phyloP scores from a whole-genome alignment of 2,888 invertebrate genomes.

The Drosophila incognita region DNA sequence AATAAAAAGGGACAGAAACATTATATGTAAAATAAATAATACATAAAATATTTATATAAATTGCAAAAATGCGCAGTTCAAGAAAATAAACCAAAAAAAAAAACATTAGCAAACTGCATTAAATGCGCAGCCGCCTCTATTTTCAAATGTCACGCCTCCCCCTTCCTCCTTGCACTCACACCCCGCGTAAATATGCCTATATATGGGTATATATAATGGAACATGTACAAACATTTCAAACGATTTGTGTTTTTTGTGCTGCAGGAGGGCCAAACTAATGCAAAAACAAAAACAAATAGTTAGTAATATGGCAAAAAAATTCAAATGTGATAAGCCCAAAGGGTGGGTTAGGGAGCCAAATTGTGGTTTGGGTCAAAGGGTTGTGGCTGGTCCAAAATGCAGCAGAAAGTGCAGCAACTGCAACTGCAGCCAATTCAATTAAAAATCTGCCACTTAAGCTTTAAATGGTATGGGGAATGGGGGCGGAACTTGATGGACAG shows the following conservation, averaged over 20 bases:
- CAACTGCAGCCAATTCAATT: constrained; percentile 81
- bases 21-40: constrained; percentile 78
- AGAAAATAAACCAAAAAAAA: constrained; percentile 33
- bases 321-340: constrained; percentile 38
- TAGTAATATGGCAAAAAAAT: constrained; percentile 68
- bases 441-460: constrained; percentile 81
- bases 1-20: constrained; percentile 24
- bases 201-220: constrained; percentile 42
- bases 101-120: constrained; percentile 45
- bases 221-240: constrained; percentile 66
- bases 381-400: constrained; percentile 37
- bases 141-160: constrained; percentile 60
- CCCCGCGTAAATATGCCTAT: constrained; percentile 23
- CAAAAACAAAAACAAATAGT: constrained; percentile 73
- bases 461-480: constrained; percentile 33
- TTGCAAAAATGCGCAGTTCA: constrained; percentile 74
- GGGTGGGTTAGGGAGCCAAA: background rate
- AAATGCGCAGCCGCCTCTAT: constrained; percentile 80
- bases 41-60: constrained; percentile 80
- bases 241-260: constrained; percentile 51
- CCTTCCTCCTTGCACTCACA: background rate
- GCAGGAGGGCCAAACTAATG: constrained; percentile 68
- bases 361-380: constrained; percentile 30
- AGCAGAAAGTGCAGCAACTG: constrained; percentile 52
- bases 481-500: background rate